Base-by-base conservation (phyloP, 2,888 invertebrate genomes). In the Buathra laborator region DNA sequence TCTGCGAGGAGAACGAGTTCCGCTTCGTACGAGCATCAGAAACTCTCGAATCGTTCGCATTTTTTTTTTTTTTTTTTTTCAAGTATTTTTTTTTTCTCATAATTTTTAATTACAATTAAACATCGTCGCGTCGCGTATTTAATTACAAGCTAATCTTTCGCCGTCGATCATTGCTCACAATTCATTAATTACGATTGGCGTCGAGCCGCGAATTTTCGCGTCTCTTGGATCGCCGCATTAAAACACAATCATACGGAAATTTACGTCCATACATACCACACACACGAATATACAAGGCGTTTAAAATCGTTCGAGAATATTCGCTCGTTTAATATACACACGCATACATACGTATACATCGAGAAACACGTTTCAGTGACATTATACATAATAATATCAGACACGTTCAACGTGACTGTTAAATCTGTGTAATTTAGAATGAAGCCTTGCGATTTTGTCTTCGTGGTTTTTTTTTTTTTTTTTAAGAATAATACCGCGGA, bases 341-440 rank as follows among this genome's bases (percentile, higher is more conserved):
- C 72, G 70, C 79, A 66, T 79, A 53, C 82, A 78, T 74, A 67
- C 77, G 59, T 86, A 85, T 83, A 86, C 75, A 83, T 48, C 68
- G 74, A 81, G 46, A 71, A 70, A 44, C 76, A 62, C 51, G n/a
- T 66, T 62, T 51, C 29, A 59, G n/a, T 29, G 48, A 59, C 46
- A 81, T 51, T 81, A 32, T 67, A 62, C 48, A 82, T 24, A 32
- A 53, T 75, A 53, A 32, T 80, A 62, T 66, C 84, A 77, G 10
- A 48, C 87, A 88, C 89, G 88, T 83, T 89, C 88, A 88, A 89
- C 88, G 87, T 87, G 87, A 79, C 78, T 86, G 85, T 66, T 19
- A 29, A 64, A 71, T 71, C 68, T 51, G 67, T 62, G 64, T 53
- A 53, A 85, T 85, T 84, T 86, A 84, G 75, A 76, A 82, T 81